phyloP scores from a whole-genome alignment of 2,888 invertebrate genomes.

The Drosophila merina region DNA sequence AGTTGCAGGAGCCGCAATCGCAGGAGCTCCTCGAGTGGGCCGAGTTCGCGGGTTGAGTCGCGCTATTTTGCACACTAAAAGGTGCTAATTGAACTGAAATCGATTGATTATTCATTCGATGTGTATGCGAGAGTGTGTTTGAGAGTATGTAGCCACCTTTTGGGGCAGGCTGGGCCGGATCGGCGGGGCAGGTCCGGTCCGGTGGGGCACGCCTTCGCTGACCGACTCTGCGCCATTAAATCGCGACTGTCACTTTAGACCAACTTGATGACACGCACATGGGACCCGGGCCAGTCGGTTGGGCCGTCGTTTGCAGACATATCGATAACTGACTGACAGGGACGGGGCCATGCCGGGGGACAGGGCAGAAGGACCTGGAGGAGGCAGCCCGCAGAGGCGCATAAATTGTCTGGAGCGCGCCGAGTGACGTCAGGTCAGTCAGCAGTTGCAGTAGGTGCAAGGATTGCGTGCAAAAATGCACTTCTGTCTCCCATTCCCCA shows the following conservation, averaged over 20 bases:
- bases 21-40: slow-evolving; percentile 36
- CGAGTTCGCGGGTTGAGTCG: slow-evolving; percentile 51
- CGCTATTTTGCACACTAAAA: slow-evolving; percentile 81
- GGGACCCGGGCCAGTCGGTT: slow-evolving; percentile 34
- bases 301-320: slow-evolving; percentile 29
- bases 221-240: slow-evolving; percentile 78
- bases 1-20: slow-evolving; percentile 24
- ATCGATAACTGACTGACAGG: slow-evolving; percentile 65
- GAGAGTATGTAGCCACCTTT: neutral
- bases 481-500: slow-evolving; percentile 58
- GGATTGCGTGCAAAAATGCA: slow-evolving; percentile 81
- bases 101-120: slow-evolving; percentile 75
- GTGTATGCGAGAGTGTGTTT: neutral
- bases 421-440: slow-evolving; percentile 47
- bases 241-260: slow-evolving; percentile 83
- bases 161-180: slow-evolving; percentile 4
- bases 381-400: slow-evolving; percentile 38
- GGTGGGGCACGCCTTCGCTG: slow-evolving; percentile 50
- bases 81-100: slow-evolving; percentile 81
- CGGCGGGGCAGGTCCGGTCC: slow-evolving; percentile 42
- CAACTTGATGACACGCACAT: slow-evolving; percentile 83
- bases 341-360: slow-evolving; percentile 3
- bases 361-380: neutral
- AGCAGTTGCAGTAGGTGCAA: slow-evolving; percentile 52
- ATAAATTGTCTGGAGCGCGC: slow-evolving; percentile 48